Evolutionary conservation across 1,140 invertebrate genomes (phyloP), one percentile per base, ranked within the genome.

Genomic region (Drosophila sturtevanti): DNA sequence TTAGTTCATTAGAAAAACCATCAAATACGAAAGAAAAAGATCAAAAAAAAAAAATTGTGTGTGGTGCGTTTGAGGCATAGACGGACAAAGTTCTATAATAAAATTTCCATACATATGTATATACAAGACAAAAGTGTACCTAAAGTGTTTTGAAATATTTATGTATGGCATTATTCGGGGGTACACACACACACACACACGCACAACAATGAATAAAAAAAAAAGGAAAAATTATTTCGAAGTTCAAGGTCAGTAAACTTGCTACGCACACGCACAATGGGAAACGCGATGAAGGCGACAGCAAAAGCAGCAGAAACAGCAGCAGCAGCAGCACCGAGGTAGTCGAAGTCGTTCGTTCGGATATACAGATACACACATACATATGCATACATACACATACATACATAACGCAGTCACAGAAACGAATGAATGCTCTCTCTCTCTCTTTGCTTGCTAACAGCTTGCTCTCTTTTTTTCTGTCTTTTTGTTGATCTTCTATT

Each of bases 181-280:
- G 16, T 48, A 48, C 16, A 44, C 41, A 44, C 14, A 48, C 7
- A 48, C 41, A 67, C 60, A 72, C 31, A 70, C 56, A 65, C 16
- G 38, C 34, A 63, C 63, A 58, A 59, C 38, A 79, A 79, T 63
- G 9, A 48, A 48, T 14, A 21, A 48, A 21, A 48, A 48, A 48
- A 21, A 21, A 54, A 69, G 69, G 60, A 66, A 69, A 80, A 86
- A 86, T 75, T 77, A 81, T 90, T 84, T 87, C 86, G 87, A 90
- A 90, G 89, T 90, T 90, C 89, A 90, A 90, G 89, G 89, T 90
- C 89, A 90, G 89, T 90, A 90, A 90, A 90, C 89, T 90, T 89
- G 84, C 79, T 85, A 86, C 81, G 86, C 85, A 89, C 85, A 89
- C 85, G 86, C 85, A 89, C 84, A 89, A 86, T 82, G 81, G 64